These are phyloP conservation scores for Mionectes macconnelli DNA, from an alignment of 2,113 vertebrate genomes.

Conservation along the genomic window DNA sequence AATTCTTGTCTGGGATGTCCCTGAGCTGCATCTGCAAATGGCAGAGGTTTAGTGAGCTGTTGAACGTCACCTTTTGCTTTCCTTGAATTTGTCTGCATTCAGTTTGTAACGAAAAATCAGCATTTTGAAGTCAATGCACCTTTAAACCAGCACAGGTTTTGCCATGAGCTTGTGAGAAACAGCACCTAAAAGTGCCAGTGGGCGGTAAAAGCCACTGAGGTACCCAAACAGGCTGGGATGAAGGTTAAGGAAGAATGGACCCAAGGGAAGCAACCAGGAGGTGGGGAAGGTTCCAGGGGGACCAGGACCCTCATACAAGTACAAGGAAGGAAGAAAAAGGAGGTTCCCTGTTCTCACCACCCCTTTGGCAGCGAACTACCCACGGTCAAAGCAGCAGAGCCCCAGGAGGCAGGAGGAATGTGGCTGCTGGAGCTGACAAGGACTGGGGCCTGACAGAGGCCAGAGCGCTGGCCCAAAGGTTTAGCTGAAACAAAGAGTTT, in stretches of 20 bases:
- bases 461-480: background rate
- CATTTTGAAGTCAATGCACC: background rate
- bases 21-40: background rate
- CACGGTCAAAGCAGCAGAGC: background rate
- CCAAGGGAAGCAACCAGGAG: background rate
- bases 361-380: fast-evolving
- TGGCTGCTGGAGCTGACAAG: background rate
- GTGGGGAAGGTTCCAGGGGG: background rate
- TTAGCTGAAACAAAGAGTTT: background rate
- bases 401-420: background rate
- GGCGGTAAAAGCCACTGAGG: background rate
- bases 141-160: background rate
- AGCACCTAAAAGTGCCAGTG: fast-evolving
- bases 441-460: background rate
- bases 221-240: background rate
- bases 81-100: background rate
- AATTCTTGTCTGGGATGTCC: background rate
- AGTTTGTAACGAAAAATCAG: background rate
- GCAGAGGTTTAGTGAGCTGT: background rate
- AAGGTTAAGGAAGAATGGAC: background rate
- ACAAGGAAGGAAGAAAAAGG: background rate
- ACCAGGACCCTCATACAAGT: background rate
- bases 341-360: fast-evolving
- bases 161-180: background rate
- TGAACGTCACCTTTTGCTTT: background rate